phyloP scores from a whole-genome alignment of 1,140 invertebrate genomes.

The Branchinecta lynchi region DNA sequence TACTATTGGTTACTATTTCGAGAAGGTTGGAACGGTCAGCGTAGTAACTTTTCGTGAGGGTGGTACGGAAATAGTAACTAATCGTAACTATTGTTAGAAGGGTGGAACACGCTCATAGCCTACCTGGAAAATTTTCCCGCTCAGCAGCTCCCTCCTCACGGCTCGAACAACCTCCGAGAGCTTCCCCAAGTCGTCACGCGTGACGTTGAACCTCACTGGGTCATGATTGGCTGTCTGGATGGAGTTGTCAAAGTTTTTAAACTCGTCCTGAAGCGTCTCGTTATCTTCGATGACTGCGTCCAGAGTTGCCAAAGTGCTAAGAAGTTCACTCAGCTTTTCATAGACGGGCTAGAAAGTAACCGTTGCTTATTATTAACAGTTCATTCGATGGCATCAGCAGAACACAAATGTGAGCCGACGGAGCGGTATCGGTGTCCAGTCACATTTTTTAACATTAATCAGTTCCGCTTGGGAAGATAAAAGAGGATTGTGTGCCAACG shows the following conservation, averaged over 20 bases:
- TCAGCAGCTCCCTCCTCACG: not conserved
- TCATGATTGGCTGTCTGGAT: not conserved
- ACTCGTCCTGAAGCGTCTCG: not conserved
- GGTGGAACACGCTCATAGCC: not conserved
- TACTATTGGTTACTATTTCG: too few species aligned
- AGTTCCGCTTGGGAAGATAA: not conserved
- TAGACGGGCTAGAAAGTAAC: not conserved
- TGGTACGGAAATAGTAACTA: too few species aligned
- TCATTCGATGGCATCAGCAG: not conserved
- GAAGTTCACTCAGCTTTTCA: constrained; percentile 6
- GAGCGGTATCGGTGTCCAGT: not conserved
- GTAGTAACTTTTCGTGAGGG: too few species aligned
- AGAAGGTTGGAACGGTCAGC: too few species aligned
- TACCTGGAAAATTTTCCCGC: not conserved
- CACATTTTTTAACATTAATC: not conserved
- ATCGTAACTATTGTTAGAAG: too few species aligned
- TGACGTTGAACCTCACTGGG: not conserved
- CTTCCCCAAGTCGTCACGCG: not conserved
- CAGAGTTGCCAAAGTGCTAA: not conserved
- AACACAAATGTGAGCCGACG: not conserved
- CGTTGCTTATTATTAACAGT: not conserved
- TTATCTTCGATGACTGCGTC: not conserved
- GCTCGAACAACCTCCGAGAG: not conserved
- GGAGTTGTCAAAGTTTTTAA: not conserved
- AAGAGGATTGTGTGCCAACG: not conserved